Base-by-base conservation (phyloP, 2,888 invertebrate species). In the Acrobeloides nanus region DNA sequence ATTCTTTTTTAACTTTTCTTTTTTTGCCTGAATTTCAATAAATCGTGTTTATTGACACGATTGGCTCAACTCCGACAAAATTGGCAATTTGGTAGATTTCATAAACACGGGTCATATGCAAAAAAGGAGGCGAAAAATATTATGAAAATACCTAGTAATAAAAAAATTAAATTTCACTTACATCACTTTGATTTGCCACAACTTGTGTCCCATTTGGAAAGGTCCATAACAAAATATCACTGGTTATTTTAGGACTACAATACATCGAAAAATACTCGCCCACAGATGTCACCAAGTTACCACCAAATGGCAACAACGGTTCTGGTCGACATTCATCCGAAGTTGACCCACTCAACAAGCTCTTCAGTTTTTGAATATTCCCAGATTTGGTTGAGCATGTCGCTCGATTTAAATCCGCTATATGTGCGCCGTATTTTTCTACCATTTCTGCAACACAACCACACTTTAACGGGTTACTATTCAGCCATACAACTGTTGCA, bases 261-360 rank as follows among this genome's bases (percentile, higher is more conserved):
- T 63, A 59, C 8, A 62, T 25, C 17, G 59, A 59, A 26, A 59
- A 58, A 20, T 57, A 51, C 17, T 50, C 41, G 18, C 59, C 59
- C 8, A 59, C 44, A 20, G 38, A 46, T 10, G 58, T 53, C 2
- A 33, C 37, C 8, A 59, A 37, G 24, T 52, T 20, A 24, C 32
- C 41, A 24, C 59, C 59, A 27, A 59, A 41, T 21, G 59, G 61
- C 34, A 51, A 21, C 23, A 59, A 26, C 8, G 58, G 53, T 37
- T 48, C 27, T 10, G 50, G 15, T n/a, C 37, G 23, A 23, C 45
- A 44, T 15, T 39, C 6, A 33, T 21, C 34, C 12, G 39, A 24
- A 10, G 12, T 46, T n/a, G n/a, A n/a, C n/a, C n/a, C n/a, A n/a
- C n/a, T n/a, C n/a, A n/a, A n/a, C 26, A 39, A 35, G 8, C 17